Percentiles rank a stretch among this genome's conserved stretches.
Evolutionary conservation across 2,113 vertebrate genomes (phyloP).

Genomic region (Mustela lutreola): DNA sequence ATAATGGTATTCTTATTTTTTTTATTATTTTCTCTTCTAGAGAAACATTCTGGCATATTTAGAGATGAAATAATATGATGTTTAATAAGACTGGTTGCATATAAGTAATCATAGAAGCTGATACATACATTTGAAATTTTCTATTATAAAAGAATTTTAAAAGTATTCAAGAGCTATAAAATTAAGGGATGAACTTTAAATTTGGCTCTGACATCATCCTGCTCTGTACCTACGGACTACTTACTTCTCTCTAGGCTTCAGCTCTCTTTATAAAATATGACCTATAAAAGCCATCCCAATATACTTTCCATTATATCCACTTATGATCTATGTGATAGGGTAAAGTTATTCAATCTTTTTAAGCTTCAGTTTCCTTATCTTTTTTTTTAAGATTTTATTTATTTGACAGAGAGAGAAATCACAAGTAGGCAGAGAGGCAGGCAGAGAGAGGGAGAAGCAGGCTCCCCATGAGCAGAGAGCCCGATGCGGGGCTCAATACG

Average conservation of each 20-base stretch:
- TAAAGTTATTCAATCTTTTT: conserved; percentile 18
- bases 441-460: too few relatives aligned
- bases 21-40: conserved; percentile 1
- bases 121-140: conserved; percentile 8
- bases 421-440: too few relatives aligned
- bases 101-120: neutral
- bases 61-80: conserved; percentile 23
- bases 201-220: conserved; percentile 8
- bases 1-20: neutral
- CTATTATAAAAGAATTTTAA: neutral
- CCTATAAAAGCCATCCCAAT: conserved; percentile 34
- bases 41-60: conserved; percentile 32
- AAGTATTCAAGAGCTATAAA: neutral
- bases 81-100: conserved; percentile 11
- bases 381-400: neutral
- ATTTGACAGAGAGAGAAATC: too few relatives aligned
- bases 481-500: too few relatives aligned
- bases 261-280: conserved; percentile 29
- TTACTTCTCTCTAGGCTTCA: neutral
- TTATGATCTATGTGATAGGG: neutral
- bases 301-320: neutral
- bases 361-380: conserved; percentile 38
- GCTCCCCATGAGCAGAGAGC: too few relatives aligned
- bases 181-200: conserved; percentile 12
- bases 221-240: neutral